Percentiles rank a stretch among this genome's conserved stretches.
phyloP scores from a whole-genome alignment of 2,888 invertebrate genomes.

The Antheraea yamamai region DNA sequence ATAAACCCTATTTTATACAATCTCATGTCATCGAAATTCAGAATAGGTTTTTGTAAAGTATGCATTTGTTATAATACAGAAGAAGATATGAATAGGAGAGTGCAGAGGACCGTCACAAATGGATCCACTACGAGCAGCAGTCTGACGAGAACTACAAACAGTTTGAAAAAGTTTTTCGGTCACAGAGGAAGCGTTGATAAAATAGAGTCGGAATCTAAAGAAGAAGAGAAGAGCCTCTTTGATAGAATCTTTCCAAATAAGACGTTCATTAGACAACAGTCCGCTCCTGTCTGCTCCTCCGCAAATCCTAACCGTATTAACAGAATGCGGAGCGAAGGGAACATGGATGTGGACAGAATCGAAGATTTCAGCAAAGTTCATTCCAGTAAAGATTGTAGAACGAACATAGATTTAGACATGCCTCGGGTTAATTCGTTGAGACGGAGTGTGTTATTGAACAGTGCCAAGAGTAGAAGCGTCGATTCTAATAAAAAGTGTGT shows the following conservation, averaged over 20 bases:
- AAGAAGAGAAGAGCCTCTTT: slow-evolving; percentile 58
- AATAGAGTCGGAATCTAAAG: slow-evolving; percentile 61
- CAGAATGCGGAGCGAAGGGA: slow-evolving; percentile 69
- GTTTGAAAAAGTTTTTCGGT: slow-evolving; percentile 76
- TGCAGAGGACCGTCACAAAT: slow-evolving; percentile 80
- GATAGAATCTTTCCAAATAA: slow-evolving; percentile 63
- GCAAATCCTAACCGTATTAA: slow-evolving; percentile 59
- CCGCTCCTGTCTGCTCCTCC: slow-evolving; percentile 64
- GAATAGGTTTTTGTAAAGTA: slow-evolving; percentile 88
- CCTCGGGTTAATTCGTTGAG: slow-evolving; percentile 67
- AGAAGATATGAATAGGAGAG: slow-evolving; percentile 67
- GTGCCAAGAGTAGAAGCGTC: slow-evolving; percentile 68
- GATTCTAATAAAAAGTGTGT: slow-evolving; percentile 65
- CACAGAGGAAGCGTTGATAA: slow-evolving; percentile 73
- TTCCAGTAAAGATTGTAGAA: slow-evolving; percentile 64
- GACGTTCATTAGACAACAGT: slow-evolving; percentile 70
- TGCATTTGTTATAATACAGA: slow-evolving; percentile 81
- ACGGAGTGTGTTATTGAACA: slow-evolving; percentile 77
- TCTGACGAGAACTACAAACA: slow-evolving; percentile 83
- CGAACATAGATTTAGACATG: slow-evolving; percentile 56
- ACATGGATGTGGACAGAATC: slow-evolving; percentile 56
- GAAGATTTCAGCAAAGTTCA: slow-evolving; percentile 57
- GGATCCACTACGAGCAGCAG: slow-evolving; percentile 84
- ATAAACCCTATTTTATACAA: slow-evolving; percentile 96
- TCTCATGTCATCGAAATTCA: slow-evolving; percentile 94